Evolutionary conservation across 2,113 vertebrate genomes (phyloP), one percentile per base, ranked within the genome.

Genomic region (Brevimyrus niger): DNA sequence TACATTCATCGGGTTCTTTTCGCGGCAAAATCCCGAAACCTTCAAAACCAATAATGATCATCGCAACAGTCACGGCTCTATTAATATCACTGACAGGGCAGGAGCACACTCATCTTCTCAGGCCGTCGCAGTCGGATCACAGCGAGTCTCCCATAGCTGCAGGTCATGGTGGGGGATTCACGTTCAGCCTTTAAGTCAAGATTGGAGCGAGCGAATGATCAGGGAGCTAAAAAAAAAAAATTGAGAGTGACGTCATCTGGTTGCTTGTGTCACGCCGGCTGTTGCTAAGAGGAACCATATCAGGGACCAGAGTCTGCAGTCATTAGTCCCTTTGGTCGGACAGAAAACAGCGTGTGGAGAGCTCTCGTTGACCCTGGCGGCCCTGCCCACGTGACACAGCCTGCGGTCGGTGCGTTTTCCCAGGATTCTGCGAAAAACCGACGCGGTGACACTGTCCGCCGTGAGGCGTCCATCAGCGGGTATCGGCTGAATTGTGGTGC

Each of bases 401-500:
- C 1, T 4, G 23, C 42, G 44, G 46, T 9, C 21, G 0, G 82
- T 46, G 82, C 82, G 0, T 21, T n/a, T 3, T 47, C 46, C 82
- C 21, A 1, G 42, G 23, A 42, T 46, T 21, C 35, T 83, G 42
- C 1, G 80, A 8, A 61, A n/a, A n/a, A n/a, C 21, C 6, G 19
- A 55, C 19, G 3, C 19, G 53, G 19, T 55, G 53, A 55, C 5
- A 10, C 58, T 8, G 7, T n/a, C 61, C 1, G 3, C 27, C 61
- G 0, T 0, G 27, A 7, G n/a, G 9, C n/a, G 2, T n/a, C n/a
- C 61, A 13, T 65, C 1, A n/a, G n/a, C 9, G 3, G n/a, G 1
- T 27, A 69, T 42, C 15, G 35, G 15, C 15, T 42, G 13, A 76
- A 42, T 4, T 0, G 31, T 4, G 15, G 4, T 0, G 5, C 13